These are phyloP conservation scores for Drosophila borborema DNA, from an alignment of 2,888 invertebrate species.

Conservation along the genomic window DNA sequence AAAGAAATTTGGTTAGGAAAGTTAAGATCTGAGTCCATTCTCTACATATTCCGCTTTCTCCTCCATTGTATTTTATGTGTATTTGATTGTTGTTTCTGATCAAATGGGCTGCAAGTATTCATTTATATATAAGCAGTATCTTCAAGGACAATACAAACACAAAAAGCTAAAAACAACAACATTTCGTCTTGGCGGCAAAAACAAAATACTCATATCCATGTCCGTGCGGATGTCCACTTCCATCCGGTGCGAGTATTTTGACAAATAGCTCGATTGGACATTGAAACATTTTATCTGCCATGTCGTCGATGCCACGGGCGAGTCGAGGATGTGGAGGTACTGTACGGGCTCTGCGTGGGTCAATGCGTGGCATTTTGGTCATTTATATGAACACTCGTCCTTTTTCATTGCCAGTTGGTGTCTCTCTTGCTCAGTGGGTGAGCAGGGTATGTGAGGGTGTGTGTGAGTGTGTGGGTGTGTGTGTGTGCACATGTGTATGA, in stretches of 20 bases:
- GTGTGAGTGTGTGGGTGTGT: slow-evolving; percentile 29
- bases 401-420: slow-evolving; percentile 75
- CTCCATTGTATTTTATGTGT: not conserved
- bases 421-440: slow-evolving; percentile 32
- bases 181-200: slow-evolving; percentile 35
- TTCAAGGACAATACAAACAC: slow-evolving; percentile 2
- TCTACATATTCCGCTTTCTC: not conserved
- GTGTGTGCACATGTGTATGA: slow-evolving; percentile 56
- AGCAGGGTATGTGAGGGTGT: slow-evolving; percentile 16
- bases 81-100: slow-evolving; percentile 7
- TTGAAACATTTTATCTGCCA: slow-evolving; percentile 83
- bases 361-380: slow-evolving; percentile 82
- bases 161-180: slow-evolving; percentile 34
- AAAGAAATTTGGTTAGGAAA: not conserved
- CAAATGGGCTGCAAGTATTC: slow-evolving; percentile 8
- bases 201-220: slow-evolving; percentile 44
- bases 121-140: slow-evolving; percentile 13
- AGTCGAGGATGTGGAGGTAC: slow-evolving; percentile 17
- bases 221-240: slow-evolving; percentile 46
- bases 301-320: slow-evolving; percentile 73
- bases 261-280: slow-evolving; percentile 83
- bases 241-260: slow-evolving; percentile 77
- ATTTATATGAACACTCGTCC: slow-evolving; percentile 83
- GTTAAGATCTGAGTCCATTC: not conserved
- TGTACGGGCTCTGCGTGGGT: slow-evolving; percentile 66